Base-by-base conservation (phyloP, 2,797 vertebrate species). In the Malurus leucopterus region DNA sequence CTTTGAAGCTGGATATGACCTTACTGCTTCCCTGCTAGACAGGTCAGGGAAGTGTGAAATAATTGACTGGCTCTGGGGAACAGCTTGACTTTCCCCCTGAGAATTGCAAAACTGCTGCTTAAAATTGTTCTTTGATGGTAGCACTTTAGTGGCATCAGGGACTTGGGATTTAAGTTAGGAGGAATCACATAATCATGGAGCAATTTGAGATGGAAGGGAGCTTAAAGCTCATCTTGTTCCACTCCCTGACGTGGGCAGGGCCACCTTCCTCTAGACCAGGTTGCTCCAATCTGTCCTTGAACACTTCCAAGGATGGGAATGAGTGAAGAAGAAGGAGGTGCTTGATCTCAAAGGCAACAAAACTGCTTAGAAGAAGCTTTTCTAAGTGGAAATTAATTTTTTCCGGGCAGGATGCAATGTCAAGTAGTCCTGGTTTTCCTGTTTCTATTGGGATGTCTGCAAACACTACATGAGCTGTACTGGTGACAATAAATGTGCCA, bases 71-170 rank as follows among this genome's bases (percentile, higher is more conserved):
- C 70, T 74, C 20, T 32, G 34, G 41, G 34, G 50, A 67, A 4
- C 4, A 47, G 8, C 0, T 1, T 32, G 41, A 6, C 22, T 88
- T 41, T 29, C 3, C 23, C 15, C 16, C 12, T 2, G 6, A 29
- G 65, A 59, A 63, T 16, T 24, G 7, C 41, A 44, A 50, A 79
- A 34, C 24, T 69, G 32, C 51, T 34, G 11, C 73, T 74, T 74
- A 34, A 79, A 54, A 74, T 34, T 65, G 57, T 14, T 49, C 84
- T 59, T 68, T 40, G 47, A 70, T 59, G 9, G 11, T 27, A 70
- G 46, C 32, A 12, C 47, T 84, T 84, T 18, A 50, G 44, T 40
- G 19, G 7, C 13, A 10, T 61, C 61, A 78, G 41, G 16, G 34
- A 34, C 15, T 53, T 85, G n/a, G 40, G 65, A 53, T 72, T 27